Conservation (phyloP, 2,113 vertebrate genomes). For the Chlorocebus sabaeus region DNA sequence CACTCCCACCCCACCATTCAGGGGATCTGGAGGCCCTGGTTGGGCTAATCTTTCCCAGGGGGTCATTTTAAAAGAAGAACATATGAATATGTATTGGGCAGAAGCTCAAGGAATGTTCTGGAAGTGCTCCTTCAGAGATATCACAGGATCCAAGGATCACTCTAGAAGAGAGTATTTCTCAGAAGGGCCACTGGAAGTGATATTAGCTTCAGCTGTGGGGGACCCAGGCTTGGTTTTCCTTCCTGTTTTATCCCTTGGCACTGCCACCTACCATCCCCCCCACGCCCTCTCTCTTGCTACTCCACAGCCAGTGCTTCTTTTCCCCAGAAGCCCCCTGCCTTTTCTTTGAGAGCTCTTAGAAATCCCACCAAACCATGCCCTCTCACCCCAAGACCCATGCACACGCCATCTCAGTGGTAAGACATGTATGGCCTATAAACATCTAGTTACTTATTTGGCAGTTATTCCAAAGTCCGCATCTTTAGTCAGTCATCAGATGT, state of each 20-base stretch:
- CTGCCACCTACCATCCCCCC: neutral
- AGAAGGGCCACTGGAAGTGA: neutral
- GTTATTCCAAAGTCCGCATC: neutral
- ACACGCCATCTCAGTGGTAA: neutral
- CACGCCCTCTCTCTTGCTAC: neutral
- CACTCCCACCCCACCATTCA: rapidly evolving
- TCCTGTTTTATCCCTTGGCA: neutral
- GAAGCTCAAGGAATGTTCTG: neutral
- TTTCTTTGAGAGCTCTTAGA: neutral
- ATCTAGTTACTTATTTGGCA: neutral
- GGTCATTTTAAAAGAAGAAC: neutral
- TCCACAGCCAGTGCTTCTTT: neutral
- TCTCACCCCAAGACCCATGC: neutral
- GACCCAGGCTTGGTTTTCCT: neutral
- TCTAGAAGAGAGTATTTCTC: neutral
- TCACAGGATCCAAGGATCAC: neutral
- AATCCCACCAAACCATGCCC: neutral
- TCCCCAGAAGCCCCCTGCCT: neutral
- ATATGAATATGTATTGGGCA: neutral
- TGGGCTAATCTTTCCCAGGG: neutral
- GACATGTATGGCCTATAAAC: neutral
- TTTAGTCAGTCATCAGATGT: neutral
- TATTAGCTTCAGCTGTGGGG: neutral
- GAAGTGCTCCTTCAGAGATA: neutral
- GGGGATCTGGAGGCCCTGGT: neutral